Evolutionary conservation across 2,797 vertebrate species (phyloP).

Genomic region (Bothrops alternatus): DNA sequence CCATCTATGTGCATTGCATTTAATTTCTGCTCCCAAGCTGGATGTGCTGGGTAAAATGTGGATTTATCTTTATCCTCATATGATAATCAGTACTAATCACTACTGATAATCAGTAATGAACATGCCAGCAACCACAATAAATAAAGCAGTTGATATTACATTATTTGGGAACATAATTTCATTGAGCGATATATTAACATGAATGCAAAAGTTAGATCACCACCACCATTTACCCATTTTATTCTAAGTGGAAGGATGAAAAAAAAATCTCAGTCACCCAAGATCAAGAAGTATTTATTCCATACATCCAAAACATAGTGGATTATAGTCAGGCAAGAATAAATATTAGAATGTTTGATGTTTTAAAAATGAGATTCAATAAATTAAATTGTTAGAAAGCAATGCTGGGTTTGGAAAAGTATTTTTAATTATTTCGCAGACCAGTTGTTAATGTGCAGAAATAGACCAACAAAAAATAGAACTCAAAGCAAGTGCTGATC

Average conservation of each 20-base stretch:
- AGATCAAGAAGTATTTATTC: background rate
- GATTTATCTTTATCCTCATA: background rate
- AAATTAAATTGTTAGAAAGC: background rate
- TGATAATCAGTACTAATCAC: background rate
- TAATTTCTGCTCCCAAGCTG: background rate
- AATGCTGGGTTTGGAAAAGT: background rate
- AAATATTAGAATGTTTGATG: background rate
- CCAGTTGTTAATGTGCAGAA: background rate
- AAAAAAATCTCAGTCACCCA: no score
- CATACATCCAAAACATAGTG: background rate
- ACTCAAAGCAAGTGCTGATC: background rate
- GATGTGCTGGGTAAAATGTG: background rate
- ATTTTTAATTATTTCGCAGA: background rate
- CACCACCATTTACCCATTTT: background rate
- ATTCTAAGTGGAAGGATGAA: background rate
- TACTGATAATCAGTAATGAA: background rate
- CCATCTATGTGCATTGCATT: background rate
- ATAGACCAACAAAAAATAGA: background rate
- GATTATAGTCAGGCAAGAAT: background rate
- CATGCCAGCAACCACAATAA: background rate
- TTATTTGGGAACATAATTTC: background rate
- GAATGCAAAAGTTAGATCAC: background rate
- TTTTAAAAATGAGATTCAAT: background rate
- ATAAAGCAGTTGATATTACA: background rate
- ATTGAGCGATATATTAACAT: background rate